These are phyloP conservation scores for Dasysyrphus albostriatus DNA, from an alignment of 2,888 invertebrate genomes.

Conservation along the genomic window DNA sequence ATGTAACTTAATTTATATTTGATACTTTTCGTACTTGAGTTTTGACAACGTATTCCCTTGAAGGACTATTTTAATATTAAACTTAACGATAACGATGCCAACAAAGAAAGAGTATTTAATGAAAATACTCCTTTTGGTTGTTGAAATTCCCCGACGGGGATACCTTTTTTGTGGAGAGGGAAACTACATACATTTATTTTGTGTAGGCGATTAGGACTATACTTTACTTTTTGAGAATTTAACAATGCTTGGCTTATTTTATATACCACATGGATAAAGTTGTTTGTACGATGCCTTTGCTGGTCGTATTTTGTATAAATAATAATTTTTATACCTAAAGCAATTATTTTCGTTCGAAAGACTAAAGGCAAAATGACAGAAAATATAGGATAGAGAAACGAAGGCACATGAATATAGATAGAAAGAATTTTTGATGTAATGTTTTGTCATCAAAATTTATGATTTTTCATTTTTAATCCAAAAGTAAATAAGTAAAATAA, in stretches of 20 bases:
- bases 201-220: not conserved
- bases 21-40: not conserved
- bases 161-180: not conserved
- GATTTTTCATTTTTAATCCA: not conserved
- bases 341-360: not conserved
- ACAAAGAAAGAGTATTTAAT: not conserved
- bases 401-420: not conserved
- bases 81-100: not conserved
- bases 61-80: not conserved
- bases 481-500: not conserved
- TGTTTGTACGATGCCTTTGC: not conserved
- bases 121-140: not conserved
- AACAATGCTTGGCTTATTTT: constrained; percentile 5
- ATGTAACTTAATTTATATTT: not conserved
- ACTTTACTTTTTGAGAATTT: not conserved
- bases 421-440: not conserved
- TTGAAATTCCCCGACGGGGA: constrained; percentile 9
- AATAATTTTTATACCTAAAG: not conserved
- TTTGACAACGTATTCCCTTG: not conserved
- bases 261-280: not conserved
- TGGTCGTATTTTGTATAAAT: constrained; percentile 22
- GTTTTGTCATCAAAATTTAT: not conserved
- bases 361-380: not conserved
- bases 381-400: not conserved
- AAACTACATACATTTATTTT: not conserved